Conservation (phyloP, 2,113 vertebrate genomes). For the Podarcis raffonei region DNA sequence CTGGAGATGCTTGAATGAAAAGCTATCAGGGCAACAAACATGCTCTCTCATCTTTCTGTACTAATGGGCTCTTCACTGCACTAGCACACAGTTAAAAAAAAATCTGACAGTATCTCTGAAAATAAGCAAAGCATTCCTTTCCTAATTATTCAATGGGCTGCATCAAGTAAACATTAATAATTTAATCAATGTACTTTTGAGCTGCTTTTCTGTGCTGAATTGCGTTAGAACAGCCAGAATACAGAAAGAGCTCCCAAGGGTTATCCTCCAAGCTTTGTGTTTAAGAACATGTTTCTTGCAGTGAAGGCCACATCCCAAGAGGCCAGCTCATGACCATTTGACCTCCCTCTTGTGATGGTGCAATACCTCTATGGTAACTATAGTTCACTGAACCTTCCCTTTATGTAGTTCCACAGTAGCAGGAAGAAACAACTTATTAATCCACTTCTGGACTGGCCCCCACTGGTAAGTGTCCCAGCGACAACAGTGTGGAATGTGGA, state of each 20-base stretch:
- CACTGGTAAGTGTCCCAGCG: not conserved
- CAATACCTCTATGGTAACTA: not conserved
- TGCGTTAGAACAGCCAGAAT: constrained; percentile 20
- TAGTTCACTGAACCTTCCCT: not conserved
- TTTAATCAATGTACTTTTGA: constrained; percentile 62
- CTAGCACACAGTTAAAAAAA: not conserved
- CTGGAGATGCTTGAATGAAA: not conserved
- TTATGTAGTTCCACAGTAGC: not conserved
- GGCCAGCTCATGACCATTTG: not conserved
- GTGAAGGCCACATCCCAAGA: not conserved
- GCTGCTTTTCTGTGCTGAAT: constrained; percentile 47
- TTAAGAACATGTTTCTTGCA: not conserved
- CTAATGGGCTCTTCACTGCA: not conserved
- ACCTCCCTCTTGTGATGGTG: not conserved
- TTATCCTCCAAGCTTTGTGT: not conserved
- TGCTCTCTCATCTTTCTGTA: not conserved
- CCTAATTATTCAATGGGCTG: constrained; percentile 59
- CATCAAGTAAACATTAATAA: constrained; percentile 64
- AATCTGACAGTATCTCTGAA: constrained; percentile 11
- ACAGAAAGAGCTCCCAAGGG: not conserved
- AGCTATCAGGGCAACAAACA: not conserved
- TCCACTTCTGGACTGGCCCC: not conserved
- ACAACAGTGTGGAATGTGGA: not conserved
- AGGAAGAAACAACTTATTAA: not conserved
- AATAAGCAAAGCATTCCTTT: constrained; percentile 59